Base-by-base conservation (phyloP, 2,888 invertebrate species). In the Tenthredo notha region DNA sequence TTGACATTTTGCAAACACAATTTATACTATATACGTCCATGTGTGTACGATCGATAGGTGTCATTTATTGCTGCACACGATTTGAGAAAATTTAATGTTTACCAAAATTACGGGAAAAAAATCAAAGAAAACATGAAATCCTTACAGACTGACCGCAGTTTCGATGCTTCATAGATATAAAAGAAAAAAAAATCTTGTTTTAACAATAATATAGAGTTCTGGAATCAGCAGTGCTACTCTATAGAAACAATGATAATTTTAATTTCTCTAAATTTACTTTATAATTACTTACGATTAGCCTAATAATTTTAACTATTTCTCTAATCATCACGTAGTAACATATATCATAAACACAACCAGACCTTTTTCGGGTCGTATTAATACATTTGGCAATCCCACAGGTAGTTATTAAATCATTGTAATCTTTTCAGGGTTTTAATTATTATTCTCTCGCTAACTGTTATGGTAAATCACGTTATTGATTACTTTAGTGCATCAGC, bases 301-400 rank as follows among this genome's bases (percentile, higher is more conserved):
- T 83, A 83, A 47, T 77, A 80, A 75, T 65, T 67, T 9, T 84
- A 80, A 65, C 78, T 78, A 87, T 88, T 88, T 87, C 84, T 82
- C 88, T 90, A 90, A 87, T 85, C 88, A 87, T 90, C 87, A 85
- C 87, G 85, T 86, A 83, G 85, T 86, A 83, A 86, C 88, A 85
- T 67, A 88, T 83, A 80, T 61, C 40, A 61, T 87, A 87, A 54
- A 80, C 84, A 86, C 86, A 74, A 72, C 84, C 84, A 61, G 84
- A 75, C 75, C 58, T 61, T 33, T 33, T 82, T 58, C 15, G 33
- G 61, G 80, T 33, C 50, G 33, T 61, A 61, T 61, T 61, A 80
- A 80, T 61, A 80, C 80, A 61, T 80, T 43, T 70, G 67, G 83
- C 83, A 67, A 47, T 83, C 83, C 70, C 83, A 47, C 47, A 67